phyloP scores from a whole-genome alignment of 2,888 invertebrate genomes.

The Blastobasis lacticolella region DNA sequence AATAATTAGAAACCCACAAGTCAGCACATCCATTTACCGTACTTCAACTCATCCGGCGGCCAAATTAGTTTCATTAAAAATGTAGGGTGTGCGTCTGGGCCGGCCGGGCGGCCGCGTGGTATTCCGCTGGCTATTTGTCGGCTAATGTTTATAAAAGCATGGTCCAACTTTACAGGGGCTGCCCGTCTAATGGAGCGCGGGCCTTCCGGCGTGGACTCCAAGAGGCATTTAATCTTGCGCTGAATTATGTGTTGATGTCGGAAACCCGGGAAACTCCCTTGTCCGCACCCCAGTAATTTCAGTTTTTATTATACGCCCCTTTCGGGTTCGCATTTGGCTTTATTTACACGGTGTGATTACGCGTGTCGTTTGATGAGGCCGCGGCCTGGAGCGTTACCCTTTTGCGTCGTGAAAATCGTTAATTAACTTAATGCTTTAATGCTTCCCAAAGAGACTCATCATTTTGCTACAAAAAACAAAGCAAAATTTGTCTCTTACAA shows the following conservation, averaged over 20 bases:
- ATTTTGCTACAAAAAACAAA: too few species aligned
- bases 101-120: not conserved
- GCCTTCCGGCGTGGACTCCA: constrained; percentile 58
- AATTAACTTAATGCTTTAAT: too few species aligned
- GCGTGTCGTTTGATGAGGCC: too few species aligned
- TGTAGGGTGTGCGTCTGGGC: not conserved
- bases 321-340: constrained; percentile 30
- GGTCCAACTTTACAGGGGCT: constrained; percentile 36
- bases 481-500: too few species aligned
- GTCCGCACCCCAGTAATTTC: constrained; percentile 53
- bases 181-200: constrained; percentile 55
- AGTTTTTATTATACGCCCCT: constrained; percentile 47
- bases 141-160: constrained; percentile 33
- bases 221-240: constrained; percentile 66
- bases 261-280: constrained; percentile 57
- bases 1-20: too few species aligned
- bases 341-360: constrained; percentile 14
- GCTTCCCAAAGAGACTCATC: too few species aligned
- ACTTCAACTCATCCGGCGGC: too few species aligned
- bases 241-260: constrained; percentile 68
- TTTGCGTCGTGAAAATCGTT: too few species aligned
- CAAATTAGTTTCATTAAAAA: not conserved
- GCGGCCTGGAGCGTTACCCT: too few species aligned
- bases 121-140: constrained; percentile 9
- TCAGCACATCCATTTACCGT: too few species aligned